Evolutionary conservation across 2,888 invertebrate genomes (phyloP), one percentile per base, ranked within the genome.

Genomic region (Rhagium mordax): DNA sequence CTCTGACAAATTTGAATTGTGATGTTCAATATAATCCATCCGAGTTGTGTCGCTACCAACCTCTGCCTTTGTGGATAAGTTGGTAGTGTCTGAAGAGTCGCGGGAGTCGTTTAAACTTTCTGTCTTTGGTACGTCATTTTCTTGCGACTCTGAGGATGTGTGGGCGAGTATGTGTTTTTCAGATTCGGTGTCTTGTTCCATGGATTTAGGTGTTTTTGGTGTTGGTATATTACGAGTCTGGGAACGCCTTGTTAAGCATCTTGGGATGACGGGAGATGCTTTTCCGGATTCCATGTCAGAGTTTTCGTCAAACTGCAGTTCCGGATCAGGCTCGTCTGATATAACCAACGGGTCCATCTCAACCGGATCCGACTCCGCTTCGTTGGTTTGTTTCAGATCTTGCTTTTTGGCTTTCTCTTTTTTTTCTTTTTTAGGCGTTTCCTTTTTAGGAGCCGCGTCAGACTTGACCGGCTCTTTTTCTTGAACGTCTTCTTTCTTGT

Each of bases 221-320:
- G 87, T 87, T 2, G 87, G 86, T 18, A 86, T 82, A 69, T 86
- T 86, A 15, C 86, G 77, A 2, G 85, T 85, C 64, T 85, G 85
- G 3, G 87, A 87, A 16, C 87, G 79, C n/a, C 88, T 81, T 0
- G 88, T 88, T 59, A 76, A 81, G 70, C 87, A 87, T 59, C 88
- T 81, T 2, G 74, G 76, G 15, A 83, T 71, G 15, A 82, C 66
- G 4, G 87, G 87, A 5, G 87, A 87, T 47, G 80, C 81, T 74
- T 86, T 85, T 18, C 83, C 84, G 0, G 83, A 82, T 41, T 85
- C 84, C 33, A 79, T 72, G 73, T 86, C 86, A 3, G 86, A 86
- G 72, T 77, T 84, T 53, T 86, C 87, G 49, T 86, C 86, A 76
- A 86, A 86, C 48, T 84, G 82, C 21, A 86, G 71, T 79, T 87